Conservation (phyloP, 2,888 invertebrate genomes). For the Clanis bilineata region DNA sequence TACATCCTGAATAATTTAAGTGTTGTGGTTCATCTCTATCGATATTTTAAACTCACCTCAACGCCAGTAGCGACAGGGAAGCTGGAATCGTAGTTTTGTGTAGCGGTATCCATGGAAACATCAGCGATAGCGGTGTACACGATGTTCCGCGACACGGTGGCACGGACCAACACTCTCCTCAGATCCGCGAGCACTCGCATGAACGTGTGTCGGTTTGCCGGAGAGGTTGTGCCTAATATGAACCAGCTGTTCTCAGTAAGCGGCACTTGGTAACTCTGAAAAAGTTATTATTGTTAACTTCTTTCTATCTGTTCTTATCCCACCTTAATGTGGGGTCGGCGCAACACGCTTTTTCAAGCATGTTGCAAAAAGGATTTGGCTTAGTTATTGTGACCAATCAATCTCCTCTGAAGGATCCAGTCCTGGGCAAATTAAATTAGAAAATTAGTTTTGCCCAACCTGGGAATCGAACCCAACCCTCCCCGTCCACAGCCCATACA, state of each 20-base stretch:
- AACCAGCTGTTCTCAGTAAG: constrained; percentile 86
- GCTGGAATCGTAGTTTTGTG: constrained; percentile 82
- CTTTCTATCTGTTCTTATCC: not conserved
- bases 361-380: too few relatives aligned
- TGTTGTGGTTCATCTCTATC: too few relatives aligned
- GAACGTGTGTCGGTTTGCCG: constrained; percentile 88
- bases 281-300: constrained; percentile 5
- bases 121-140: constrained; percentile 89
- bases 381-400: too few relatives aligned
- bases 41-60: constrained; percentile 85
- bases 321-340: too few relatives aligned
- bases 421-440: too few relatives aligned
- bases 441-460: too few relatives aligned
- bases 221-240: constrained; percentile 46
- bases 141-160: constrained; percentile 84
- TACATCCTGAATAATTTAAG: too few relatives aligned
- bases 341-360: too few relatives aligned
- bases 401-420: too few relatives aligned
- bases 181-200: constrained; percentile 92
- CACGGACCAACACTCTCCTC: constrained; percentile 91
- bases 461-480: too few relatives aligned
- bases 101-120: constrained; percentile 93
- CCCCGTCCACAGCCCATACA: too few relatives aligned
- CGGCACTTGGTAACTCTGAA: constrained; percentile 84
- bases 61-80: constrained; percentile 87